Base-by-base conservation (phyloP, 1,140 invertebrate genomes). In the Drosophila lowei region DNA sequence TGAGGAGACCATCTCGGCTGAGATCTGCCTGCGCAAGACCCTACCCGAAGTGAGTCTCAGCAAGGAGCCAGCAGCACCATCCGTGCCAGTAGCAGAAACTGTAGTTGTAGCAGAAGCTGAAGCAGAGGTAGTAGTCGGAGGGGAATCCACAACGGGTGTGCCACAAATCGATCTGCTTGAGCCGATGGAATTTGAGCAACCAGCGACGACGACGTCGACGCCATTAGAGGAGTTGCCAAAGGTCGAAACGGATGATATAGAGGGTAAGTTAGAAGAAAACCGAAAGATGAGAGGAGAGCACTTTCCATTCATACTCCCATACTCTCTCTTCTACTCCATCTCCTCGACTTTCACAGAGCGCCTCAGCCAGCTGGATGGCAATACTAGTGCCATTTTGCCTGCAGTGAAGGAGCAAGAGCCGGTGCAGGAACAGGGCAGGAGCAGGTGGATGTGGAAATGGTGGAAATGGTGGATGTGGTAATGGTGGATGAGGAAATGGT, bases 331-430 rank as follows among this genome's bases (percentile, higher is more conserved):
- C 65, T 50, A 0, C 46, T 66, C 11, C 50, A 23, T 30, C n/a
- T 58, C 18, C 52, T 58, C 8, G 30, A n/a, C 52, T 25, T 54
- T 79, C 28, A 47, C 25, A 91, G 90, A 89, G 63, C 86, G 90
- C 13, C 75, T 90, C 43, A 90, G 90, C 56, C 90, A 90, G 53
- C 47, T 91, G 25, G 90, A 91, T 89, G 86, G 89, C 38, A 73
- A 68, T 25, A 60, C 60, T 6, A 64, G 55, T 16, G 54, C 50
- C 15, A 50, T 66, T 50, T 54, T 65, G 18, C 18, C 52, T 16
- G 28, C 30, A 5, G 25, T 56, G 34, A 11, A 72, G 13, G 23
- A 25, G 23, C 34, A 38, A 4, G 47, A 70, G 43, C 9, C 42
- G 5, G 25, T 56, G 34, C 7, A 54, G 15, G 48, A 44, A 18